These are phyloP conservation scores for Calliopsis andreniformis DNA, from an alignment of 1,140 invertebrate genomes.

Conservation along the genomic window DNA sequence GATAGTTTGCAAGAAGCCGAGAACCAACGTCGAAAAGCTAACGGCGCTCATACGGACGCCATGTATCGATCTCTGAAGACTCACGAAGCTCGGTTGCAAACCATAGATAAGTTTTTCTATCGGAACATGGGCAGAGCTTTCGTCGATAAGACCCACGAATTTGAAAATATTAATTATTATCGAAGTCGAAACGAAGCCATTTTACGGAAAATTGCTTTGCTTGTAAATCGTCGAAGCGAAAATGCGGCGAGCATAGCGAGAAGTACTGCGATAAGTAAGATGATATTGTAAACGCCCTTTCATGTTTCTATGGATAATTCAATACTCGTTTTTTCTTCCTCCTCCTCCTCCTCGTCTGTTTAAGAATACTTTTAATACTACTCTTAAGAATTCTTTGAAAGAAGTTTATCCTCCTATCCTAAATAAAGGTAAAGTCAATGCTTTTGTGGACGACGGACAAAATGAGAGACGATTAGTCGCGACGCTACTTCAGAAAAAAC, in stretches of 20 bases:
- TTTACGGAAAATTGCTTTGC: constrained; percentile 54
- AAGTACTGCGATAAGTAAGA: constrained; percentile 67
- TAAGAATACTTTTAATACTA: too few relatives aligned
- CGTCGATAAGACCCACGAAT: constrained; percentile 30
- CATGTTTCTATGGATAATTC: background rate
- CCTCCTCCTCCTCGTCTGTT: too few relatives aligned
- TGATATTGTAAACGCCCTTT: background rate
- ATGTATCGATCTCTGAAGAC: constrained; percentile 67
- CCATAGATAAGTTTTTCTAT: constrained; percentile 44
- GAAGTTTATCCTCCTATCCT: too few relatives aligned
- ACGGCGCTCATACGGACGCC: constrained; percentile 59
- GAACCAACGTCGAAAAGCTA: constrained; percentile 65
- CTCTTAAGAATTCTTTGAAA: too few relatives aligned
- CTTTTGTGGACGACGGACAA: constrained; percentile 58
- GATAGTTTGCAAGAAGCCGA: constrained; percentile 66
- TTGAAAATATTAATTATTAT: constrained; percentile 29
- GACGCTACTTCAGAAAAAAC: constrained; percentile 58
- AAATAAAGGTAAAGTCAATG: constrained; percentile 65
- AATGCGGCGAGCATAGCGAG: constrained; percentile 49
- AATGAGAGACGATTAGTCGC: constrained; percentile 52
- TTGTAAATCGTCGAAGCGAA: constrained; percentile 50
- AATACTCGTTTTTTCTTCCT: too few relatives aligned
- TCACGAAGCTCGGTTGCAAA: constrained; percentile 44
- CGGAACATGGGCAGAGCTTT: constrained; percentile 39
- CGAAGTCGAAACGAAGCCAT: constrained; percentile 56